Conservation (phyloP, 2,113 vertebrate species). For the Sclerurus mexicanus region DNA sequence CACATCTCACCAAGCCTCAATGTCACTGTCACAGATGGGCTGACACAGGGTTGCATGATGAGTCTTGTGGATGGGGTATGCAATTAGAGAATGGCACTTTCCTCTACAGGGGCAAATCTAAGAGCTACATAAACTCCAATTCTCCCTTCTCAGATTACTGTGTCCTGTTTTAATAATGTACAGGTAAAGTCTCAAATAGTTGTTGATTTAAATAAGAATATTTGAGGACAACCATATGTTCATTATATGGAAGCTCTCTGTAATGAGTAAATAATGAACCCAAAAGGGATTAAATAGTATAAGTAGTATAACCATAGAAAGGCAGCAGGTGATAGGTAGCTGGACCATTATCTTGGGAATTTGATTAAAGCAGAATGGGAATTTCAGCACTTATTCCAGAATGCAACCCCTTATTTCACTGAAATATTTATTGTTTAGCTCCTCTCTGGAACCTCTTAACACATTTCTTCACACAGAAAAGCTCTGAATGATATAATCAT, state of each 20-base stretch:
- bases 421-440: neutral
- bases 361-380: neutral
- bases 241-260: neutral
- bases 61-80: neutral
- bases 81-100: neutral
- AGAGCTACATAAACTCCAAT: rapidly evolving
- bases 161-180: rapidly evolving
- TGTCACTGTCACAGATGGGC: neutral
- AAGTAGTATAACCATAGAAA: neutral
- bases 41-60: rapidly evolving
- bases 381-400: neutral
- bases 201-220: neutral
- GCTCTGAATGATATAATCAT: neutral
- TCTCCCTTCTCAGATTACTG: neutral
- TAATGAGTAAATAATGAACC: neutral
- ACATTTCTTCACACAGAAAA: neutral
- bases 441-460: neutral
- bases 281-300: neutral
- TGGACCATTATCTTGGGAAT: neutral
- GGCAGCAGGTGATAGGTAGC: neutral
- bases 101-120: neutral
- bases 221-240: neutral
- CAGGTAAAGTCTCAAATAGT: neutral
- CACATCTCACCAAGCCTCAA: neutral
- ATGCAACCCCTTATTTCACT: neutral